Base-by-base conservation (phyloP, 1,140 invertebrate species). In the Rhagoletis zephyria region DNA sequence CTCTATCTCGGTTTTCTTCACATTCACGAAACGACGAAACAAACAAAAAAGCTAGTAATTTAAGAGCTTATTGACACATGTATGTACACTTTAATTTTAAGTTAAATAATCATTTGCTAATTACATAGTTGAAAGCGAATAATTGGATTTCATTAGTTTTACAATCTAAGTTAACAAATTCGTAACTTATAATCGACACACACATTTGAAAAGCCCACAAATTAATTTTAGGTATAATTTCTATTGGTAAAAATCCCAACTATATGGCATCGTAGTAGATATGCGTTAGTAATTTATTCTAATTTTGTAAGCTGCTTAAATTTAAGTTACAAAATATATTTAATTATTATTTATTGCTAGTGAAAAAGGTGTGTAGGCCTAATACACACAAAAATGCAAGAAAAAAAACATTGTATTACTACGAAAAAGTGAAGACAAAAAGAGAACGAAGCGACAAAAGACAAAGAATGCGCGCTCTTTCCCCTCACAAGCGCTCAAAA, bases 221-320 rank as follows among this genome's bases (percentile, higher is more conserved):
- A 81, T 56, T 81, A 81, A 81, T 81, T 81, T 81, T 81, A 81
- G 56, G 74, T 48, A 81, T 81, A 81, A 81, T 81, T 81, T 81
- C 7, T 12, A 19, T 19, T 81, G 67, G 30, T 30, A 81, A 81
- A 81, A 81, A 48, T 81, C 74, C 74, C n/a, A 56, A 81, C 48
- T 81, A 16, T 12, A 77, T 77, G 16, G 40, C 30, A 30, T 30
- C 30, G 30, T 30, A 30, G 30, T 30, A 30, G 30, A 30, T 30
- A 30, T 30, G 30, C 30, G 30, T 30, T 9, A 81, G 14, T 56
- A 81, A 81, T 81, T 81, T 81, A 81, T 81, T 81, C 48, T 59
- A 81, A 30, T 30, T 81, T 56, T 81, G 51, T 81, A 81, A 81
- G 74, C 74, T 56, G 74, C 74, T 81, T 56, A 51, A 19, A 1